Base-by-base conservation (phyloP, 1,140 invertebrate genomes). In the Drosophila quadrilineata region DNA sequence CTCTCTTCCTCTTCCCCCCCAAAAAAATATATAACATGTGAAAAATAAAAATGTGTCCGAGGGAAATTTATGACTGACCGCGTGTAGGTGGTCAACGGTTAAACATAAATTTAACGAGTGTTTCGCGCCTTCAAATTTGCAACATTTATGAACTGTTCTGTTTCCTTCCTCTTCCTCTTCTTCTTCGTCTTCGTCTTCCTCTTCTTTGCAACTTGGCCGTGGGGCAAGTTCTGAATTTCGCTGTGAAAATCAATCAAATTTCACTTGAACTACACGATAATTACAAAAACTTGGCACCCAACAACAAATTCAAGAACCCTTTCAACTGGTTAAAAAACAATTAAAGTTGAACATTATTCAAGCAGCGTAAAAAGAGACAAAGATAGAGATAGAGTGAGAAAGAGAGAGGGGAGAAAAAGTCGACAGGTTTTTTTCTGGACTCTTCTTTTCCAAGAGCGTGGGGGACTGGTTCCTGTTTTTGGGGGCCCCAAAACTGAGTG, bases 271-370 rank as follows among this genome's bases (percentile, higher is more conserved):
- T 84, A 85, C 57, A n/a, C 54, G 63, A 28, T 57, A 72, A 72
- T 72, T 64, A 72, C 52, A 64, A 64, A 52, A 60, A 38, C 40
- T 52, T 66, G 63, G 45, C 41, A 33, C 41, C 28, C 35, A 19
- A 5, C 35, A 41, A 29, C 14, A 19, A 40, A 38, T 49, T 36
- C 59, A 36, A 31, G 16, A n/a, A n/a, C n/a, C n/a, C 8, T 33
- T 33, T 45, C 31, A 52, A 70, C 74, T 85, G 74, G 66, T 68
- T 85, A 86, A 85, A 74, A 84, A 79, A 84, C 79, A 84, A 84
- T 84, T 84, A 85, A 84, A 84, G 71, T 86, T 84, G 79, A 79
- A 86, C 79, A 60, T 85, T 79, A 85, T 84, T 71, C 65, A 19
- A 26, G 38, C 19, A 12, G 33, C n/a, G n/a, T n/a, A n/a, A n/a